These are phyloP conservation scores for Chrysochloris asiatica DNA, from an alignment of 2,113 vertebrate species.

Conservation along the genomic window DNA sequence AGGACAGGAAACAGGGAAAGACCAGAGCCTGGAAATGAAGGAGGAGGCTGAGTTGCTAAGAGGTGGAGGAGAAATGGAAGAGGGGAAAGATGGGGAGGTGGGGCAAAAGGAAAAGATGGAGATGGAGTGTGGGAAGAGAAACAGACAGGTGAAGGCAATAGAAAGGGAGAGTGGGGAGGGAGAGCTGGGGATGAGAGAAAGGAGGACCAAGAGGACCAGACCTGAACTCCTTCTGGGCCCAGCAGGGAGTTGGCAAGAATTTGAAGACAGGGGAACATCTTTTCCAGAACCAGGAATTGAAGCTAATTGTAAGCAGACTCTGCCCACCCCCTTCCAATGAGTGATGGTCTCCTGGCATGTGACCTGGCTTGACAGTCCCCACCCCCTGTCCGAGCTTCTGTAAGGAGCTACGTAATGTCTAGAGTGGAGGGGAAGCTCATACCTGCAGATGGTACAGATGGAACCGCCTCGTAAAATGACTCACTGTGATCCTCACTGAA, in stretches of 20 bases:
- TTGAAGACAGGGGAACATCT: conserved; percentile 84
- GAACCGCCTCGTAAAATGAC: conserved; percentile 88
- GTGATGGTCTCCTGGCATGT: conserved; percentile 87
- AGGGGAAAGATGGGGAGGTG: neutral
- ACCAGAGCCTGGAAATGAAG: conserved; percentile 22
- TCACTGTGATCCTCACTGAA: conserved; percentile 87
- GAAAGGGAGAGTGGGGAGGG: neutral
- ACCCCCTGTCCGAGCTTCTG: conserved; percentile 83
- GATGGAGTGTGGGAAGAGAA: neutral
- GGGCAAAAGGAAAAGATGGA: neutral
- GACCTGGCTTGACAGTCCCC: conserved; percentile 87
- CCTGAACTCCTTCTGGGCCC: conserved; percentile 85
- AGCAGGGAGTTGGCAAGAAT: conserved; percentile 89
- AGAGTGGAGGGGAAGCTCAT: conserved; percentile 85
- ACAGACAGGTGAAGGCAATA: neutral
- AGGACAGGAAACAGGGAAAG: conserved; percentile 62
- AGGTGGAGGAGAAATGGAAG: neutral
- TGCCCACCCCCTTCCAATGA: conserved; percentile 84
- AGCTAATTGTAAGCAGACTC: conserved; percentile 92
- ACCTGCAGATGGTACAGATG: conserved; percentile 85
- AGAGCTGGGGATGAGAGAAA: neutral
- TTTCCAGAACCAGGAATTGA: conserved; percentile 86
- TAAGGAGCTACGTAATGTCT: conserved; percentile 89
- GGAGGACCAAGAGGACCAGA: conserved; percentile 49
- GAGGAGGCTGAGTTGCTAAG: neutral